Evolutionary conservation across 1,140 invertebrate genomes (phyloP).

Genomic region (Zaprionus lachaisei): DNA sequence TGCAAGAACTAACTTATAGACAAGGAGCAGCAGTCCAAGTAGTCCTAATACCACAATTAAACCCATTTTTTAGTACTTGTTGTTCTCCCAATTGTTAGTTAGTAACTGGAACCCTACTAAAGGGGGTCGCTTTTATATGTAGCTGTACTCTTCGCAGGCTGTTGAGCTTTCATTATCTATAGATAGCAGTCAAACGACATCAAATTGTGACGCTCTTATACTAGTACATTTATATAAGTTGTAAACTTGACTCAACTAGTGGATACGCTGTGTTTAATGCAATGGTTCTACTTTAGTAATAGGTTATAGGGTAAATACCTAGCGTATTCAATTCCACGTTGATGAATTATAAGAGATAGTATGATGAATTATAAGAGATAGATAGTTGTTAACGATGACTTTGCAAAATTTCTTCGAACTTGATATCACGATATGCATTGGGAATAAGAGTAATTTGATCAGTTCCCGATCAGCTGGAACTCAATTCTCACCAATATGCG

Average conservation of each 20-base stretch:
- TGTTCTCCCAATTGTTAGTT: not conserved
- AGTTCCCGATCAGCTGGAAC: not conserved
- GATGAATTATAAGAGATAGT: no score
- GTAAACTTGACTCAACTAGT: not conserved
- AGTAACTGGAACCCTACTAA: not conserved
- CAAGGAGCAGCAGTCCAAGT: not conserved
- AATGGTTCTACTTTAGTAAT: no score
- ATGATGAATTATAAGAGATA: no score
- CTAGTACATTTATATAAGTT: not conserved
- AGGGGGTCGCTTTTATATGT: not conserved
- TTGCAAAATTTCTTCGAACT: no score
- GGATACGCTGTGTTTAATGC: not conserved
- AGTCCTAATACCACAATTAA: conserved; percentile 17
- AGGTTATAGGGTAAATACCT: no score
- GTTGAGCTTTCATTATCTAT: not conserved
- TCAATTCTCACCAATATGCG: not conserved
- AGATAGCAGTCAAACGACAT: not conserved
- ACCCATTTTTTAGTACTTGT: conserved; percentile 11
- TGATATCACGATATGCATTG: no score
- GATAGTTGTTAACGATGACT: no score
- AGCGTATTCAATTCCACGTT: no score
- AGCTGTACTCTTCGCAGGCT: not conserved
- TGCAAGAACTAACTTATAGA: conserved; percentile 50
- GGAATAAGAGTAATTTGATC: not conserved
- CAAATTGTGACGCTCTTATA: not conserved